Evolutionary conservation across 2,113 vertebrate genomes (phyloP), one percentile per base, ranked within the genome.

Genomic region (Cephalopholis sonnerati): DNA sequence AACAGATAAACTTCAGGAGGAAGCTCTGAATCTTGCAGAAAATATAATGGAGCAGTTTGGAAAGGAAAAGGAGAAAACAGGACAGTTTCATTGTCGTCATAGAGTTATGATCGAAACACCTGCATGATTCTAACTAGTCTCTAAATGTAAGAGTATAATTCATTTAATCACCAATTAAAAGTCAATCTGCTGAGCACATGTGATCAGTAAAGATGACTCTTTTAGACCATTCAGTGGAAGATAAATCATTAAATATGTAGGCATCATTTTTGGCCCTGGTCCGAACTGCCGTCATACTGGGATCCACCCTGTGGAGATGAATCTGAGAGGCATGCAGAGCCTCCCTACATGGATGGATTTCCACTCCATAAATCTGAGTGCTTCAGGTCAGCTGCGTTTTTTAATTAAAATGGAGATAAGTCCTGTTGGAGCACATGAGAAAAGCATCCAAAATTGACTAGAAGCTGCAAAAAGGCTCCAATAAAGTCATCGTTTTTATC

Each of bases 261-360:
- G 82, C 86, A 85, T 87, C 22, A 18, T 44, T 68, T 44, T 73
- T 94, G 94, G 94, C 90, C 55, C 32, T 67, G 72, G 79, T 91
- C 93, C 93, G 86, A 91, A 89, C 86, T 74, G 86, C 91, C 69
- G 85, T 92, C 91, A 89, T 57, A 62, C 63, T 48, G 58, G 77
- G 86, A 87, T 93, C 89, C 93, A 88, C 91, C 92, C 92, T 84
- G 81, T 32, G 87, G 41, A 95, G 91, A 89, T 92, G 93, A 93
- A 81, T 77, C 82, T 84, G 87, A 79, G 76, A 91, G 86, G 92
- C 92, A 93, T 86, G 92, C 91, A 84, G 39, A 82, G 71, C 90
- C 92, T 94, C 91, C 90, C 89, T 74, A 81, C 83, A 48, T 68
- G 88, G 81, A 89, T 57, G 84, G 68, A 92, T 91, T 85, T 87